Base-by-base conservation (phyloP, 2,113 vertebrate genomes). In the Plecotus auritus region DNA sequence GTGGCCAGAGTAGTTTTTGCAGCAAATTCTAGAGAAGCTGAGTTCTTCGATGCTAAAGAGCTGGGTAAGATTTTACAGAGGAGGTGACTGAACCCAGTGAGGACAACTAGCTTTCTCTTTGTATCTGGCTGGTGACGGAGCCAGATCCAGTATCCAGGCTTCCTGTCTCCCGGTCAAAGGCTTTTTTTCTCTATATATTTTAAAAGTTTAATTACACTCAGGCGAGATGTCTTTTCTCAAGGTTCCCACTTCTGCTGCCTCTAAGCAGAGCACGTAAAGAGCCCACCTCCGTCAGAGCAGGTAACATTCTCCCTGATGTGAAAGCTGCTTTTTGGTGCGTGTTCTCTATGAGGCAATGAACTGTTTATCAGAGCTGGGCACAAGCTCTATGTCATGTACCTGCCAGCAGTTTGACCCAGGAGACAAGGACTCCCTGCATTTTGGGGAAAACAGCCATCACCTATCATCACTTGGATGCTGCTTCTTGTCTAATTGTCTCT, bases 1-100 rank as follows among this genome's bases (percentile, higher is more conserved):
- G 96, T 98, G 97, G 96, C 76, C 81, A 95, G 88, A 97, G 74
- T 61, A 77, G 88, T 84, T 94, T 96, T 96, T 95, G 92, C 96
- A 95, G 28, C 28, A 56, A 94, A 67, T 84, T 92, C 88, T 32
- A 22, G 32, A 40, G 54, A 32, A 17, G 9, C 30, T 1, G 42
- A 11, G 18, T 40, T 88, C 18, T 73, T 20, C 1, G 17, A 54
- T 51, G 22, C 26, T 73, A 0, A 64, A 61, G n/a, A 86, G 11
- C 35, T 54, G n/a, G 7, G 13, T 35, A 20, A 69, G 22, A 77
- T 45, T 78, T 90, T 35, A 35, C 7, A 59, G 35, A 64, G 1
- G 70, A 91, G 3, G 11, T 78, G 17, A 49, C 56, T 42, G 64
- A 93, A 80, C 14, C 23, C 20, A 47, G 10, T 59, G 32, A 91